phyloP scores from a whole-genome alignment of 1,140 invertebrate species.

The Marisa cornuarietis region DNA sequence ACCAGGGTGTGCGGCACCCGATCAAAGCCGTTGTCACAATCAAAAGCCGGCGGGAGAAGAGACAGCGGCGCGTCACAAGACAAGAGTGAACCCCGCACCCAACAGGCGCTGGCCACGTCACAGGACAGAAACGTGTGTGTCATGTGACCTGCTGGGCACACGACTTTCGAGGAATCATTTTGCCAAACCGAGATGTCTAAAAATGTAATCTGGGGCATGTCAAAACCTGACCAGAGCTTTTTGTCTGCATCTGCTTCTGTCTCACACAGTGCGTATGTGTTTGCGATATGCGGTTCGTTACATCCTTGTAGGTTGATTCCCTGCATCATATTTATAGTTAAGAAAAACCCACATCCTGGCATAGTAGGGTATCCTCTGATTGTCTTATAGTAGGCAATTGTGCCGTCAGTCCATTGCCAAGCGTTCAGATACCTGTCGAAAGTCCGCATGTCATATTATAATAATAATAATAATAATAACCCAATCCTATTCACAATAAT shows the following conservation, averaged over 20 bases:
- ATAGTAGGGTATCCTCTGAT: neutral
- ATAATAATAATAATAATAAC: no score
- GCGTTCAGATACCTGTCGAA: slow-evolving; percentile 4
- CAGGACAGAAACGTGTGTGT: slow-evolving; percentile 13
- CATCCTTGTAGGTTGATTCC: neutral
- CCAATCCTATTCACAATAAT: no score
- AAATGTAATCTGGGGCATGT: neutral
- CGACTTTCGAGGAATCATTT: neutral
- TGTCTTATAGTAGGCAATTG: neutral
- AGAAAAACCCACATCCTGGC: slow-evolving; percentile 1
- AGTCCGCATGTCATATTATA: no score
- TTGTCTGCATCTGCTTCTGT: neutral
- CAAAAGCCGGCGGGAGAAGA: neutral
- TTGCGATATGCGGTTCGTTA: neutral
- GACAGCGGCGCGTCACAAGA: slow-evolving; percentile 2
- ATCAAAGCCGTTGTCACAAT: neutral
- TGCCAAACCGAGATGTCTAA: neutral
- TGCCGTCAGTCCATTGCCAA: slow-evolving; percentile 10
- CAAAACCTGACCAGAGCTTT: neutral
- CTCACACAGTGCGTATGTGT: neutral
- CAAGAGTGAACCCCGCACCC: neutral
- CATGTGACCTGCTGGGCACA: slow-evolving; percentile 9
- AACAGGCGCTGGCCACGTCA: slow-evolving; percentile 18
- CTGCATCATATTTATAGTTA: no score
- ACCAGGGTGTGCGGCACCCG: slow-evolving; percentile 11